phyloP scores from a whole-genome alignment of 1,140 invertebrate genomes.

The Spodoptera litura region DNA sequence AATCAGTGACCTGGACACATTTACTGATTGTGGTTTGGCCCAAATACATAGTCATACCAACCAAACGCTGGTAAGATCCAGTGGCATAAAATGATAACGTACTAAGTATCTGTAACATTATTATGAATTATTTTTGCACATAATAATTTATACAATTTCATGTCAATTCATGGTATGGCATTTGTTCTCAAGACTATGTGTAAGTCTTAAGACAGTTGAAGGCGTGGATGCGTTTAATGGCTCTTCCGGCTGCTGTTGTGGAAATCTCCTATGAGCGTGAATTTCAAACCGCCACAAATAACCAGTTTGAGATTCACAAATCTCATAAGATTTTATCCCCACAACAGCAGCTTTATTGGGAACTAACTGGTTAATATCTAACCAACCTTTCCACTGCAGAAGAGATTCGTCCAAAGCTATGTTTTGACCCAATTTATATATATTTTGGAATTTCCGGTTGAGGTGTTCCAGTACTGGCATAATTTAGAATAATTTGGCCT shows the following conservation, averaged over 20 bases:
- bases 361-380: constrained; percentile 49
- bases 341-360: constrained; percentile 49
- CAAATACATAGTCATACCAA: constrained; percentile 42
- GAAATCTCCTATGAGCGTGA: too few species aligned
- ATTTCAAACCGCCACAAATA: too few species aligned
- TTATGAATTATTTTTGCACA: background rate
- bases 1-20: constrained; percentile 34
- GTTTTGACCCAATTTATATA: too few species aligned
- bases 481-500: constrained; percentile 55
- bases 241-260: background rate
- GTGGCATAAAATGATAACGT: constrained; percentile 47
- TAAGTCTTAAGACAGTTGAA: constrained; percentile 31
- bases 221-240: background rate
- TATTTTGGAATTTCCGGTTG: too few species aligned
- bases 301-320: constrained; percentile 52
- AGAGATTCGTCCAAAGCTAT: too few species aligned
- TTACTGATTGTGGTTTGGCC: constrained; percentile 40
- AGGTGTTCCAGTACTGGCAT: constrained; percentile 31
- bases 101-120: constrained; percentile 34
- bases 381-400: constrained; percentile 45
- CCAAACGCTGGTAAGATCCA: constrained; percentile 40
- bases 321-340: constrained; percentile 55
- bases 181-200: constrained; percentile 44
- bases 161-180: too few species aligned
- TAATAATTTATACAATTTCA: too few species aligned